Conservation (phyloP, 2,888 invertebrate genomes). For the Abrostola tripartita region DNA sequence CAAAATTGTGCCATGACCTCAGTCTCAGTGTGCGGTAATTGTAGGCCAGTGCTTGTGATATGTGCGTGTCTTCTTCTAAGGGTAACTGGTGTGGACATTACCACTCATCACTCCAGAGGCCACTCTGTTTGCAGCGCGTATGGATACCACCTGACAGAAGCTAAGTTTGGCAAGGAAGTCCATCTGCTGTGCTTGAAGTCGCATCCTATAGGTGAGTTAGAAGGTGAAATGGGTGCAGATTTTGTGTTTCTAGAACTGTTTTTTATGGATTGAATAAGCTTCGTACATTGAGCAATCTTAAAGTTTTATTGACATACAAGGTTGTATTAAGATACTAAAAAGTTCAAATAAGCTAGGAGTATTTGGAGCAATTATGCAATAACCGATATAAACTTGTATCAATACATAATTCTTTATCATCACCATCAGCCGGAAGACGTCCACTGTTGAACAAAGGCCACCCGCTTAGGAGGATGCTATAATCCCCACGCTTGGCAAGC, state of each 20-base stretch:
- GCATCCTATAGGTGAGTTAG: slow-evolving; percentile 65
- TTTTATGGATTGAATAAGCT: not conserved
- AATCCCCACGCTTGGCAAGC: too few species aligned
- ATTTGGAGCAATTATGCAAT: too few species aligned
- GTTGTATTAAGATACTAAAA: too few species aligned
- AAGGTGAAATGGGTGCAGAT: not conserved
- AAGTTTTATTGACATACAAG: too few species aligned
- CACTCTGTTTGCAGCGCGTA: slow-evolving; percentile 59
- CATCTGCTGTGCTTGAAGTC: slow-evolving; percentile 74
- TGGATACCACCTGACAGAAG: slow-evolving; percentile 69
- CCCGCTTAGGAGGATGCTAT: too few species aligned
- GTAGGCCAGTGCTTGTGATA: slow-evolving; percentile 19
- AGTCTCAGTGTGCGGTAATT: too few species aligned
- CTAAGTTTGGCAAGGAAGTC: slow-evolving; percentile 72
- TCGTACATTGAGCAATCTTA: too few species aligned
- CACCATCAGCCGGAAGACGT: too few species aligned
- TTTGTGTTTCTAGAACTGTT: not conserved
- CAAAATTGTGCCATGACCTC: slow-evolving; percentile 45
- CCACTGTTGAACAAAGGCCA: too few species aligned
- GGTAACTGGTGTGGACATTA: slow-evolving; percentile 17
- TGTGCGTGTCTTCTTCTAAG: slow-evolving; percentile 28
- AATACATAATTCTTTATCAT: too few species aligned
- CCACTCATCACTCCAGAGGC: slow-evolving; percentile 12
- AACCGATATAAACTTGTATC: too few species aligned
- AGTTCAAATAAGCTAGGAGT: too few species aligned